Evolutionary conservation across 2,113 vertebrate genomes (phyloP), one percentile per base, ranked within the genome.

Genomic region (Chionomys nivalis): DNA sequence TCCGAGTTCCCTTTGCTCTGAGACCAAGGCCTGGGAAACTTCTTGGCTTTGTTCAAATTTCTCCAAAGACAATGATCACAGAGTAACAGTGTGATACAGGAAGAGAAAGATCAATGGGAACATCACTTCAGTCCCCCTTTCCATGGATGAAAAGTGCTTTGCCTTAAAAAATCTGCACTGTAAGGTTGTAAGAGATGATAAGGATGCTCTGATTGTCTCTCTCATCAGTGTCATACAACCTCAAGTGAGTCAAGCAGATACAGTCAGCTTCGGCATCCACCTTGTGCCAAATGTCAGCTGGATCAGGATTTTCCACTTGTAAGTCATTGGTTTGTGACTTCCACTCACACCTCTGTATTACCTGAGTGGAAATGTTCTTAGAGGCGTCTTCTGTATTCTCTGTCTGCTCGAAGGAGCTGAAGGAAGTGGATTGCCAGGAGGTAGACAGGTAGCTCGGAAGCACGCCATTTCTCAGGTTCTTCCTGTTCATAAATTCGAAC

Each of bases 331-430:
- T n/a, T 36, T 81, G 21, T 72, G 42, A 68, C 49, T 33, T 44
- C 85, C 52, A 1, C n/a, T 65, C 44, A 10, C 61, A 10, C 21
- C n/a, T 42, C 21, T 61, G 55, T 58, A 52, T 89, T 33, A 61
- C 36, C 24, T 0, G 3, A 16, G 5, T 1, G 23, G 65, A 89
- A 21, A 61, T 14, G 0, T 16, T 12, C 33, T 12, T 12, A 44
- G 47, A 19, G 49, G 36, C 6, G 1, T 49, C 31, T 81, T 61
- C 16, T 11, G 16, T 4, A 14, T 47, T 73, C 70, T 9, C 89
- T 36, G 4, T 49, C 75, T 82, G 8, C 47, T 58, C 6, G 31
- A 83, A 94, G 85, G 63, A 39, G 42, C 21, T 49, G 4, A n/a
- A 31, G 31, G 72, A 31, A 47, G 7, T 61, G 11, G 21, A 79